Base-by-base conservation (phyloP, 2,113 vertebrate genomes). In the Barbus barbus region DNA sequence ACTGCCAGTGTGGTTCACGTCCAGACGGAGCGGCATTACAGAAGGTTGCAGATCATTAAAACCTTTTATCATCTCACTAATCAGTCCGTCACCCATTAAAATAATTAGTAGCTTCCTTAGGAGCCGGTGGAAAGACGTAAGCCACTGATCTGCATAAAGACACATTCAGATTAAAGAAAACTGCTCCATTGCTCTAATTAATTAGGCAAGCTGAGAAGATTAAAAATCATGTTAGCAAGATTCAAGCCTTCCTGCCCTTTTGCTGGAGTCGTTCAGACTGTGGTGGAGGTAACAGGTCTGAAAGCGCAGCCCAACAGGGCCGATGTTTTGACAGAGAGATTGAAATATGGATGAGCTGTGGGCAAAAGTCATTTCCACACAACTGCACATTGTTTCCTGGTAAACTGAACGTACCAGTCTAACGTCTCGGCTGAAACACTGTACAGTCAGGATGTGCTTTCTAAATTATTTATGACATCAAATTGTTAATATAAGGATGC, bases 1-100 rank as follows among this genome's bases (percentile, higher is more conserved):
- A 33, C 36, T 53, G 83, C 61, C 83, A 85, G 85, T 76, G 76
- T 81, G 76, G 65, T 84, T 78, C 13, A 82, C 2, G 44, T 63
- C 56, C 73, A 74, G 65, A 63, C 24, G 20, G 16, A 46, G 56
- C 31, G 63, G 48, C 81, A 33, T 87, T 83, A 80, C 83, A 63
- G 75, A 36, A 83, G 38, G 69, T 76, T 61, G 38, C 48, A 11
- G 38, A 46, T 81, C 77, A 79, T 86, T 83, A 83, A 88, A 86
- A 44, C 46, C 18, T 44, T 85, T 81, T 79, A 86, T 83, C 84
- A 86, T 83, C 84, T 83, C 56, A 58, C 61, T 76, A 74, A 87
- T 75, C n/a, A n/a, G n/a, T n/a, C n/a, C 61, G 14, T 69, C 53
- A 69, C 71, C 69, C 51, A 67, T 83, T 83, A 76, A 53, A 53